Evolutionary conservation across 2,797 vertebrate genomes (phyloP).

Genomic region (Echeneis naucrates): DNA sequence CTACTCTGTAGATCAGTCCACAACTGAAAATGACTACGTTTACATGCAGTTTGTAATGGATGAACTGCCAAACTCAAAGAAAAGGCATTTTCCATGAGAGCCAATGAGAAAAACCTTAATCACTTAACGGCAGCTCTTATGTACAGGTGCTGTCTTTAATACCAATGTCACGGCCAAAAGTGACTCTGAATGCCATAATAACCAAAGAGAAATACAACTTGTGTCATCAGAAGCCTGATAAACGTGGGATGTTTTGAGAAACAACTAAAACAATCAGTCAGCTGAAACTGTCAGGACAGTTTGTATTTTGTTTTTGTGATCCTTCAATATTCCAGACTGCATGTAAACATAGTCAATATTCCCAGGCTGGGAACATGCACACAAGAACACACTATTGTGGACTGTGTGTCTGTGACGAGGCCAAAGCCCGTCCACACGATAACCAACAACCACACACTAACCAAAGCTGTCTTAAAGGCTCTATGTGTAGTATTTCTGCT

Average conservation of each 20-base stretch:
- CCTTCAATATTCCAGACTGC: conserved; percentile 16
- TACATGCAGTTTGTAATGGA: conserved; percentile 37
- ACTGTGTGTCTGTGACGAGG: too few relatives aligned
- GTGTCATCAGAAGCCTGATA: not conserved
- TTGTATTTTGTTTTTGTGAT: not conserved
- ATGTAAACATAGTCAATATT: conserved; percentile 48
- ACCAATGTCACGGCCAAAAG: not conserved
- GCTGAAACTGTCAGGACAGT: too few relatives aligned
- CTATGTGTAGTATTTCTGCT: conserved; percentile 55
- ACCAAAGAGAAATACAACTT: not conserved
- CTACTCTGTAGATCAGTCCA: not conserved
- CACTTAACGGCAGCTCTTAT: not conserved
- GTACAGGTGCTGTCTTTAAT: not conserved
- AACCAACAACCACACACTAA: conserved; percentile 4
- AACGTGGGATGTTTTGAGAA: not conserved
- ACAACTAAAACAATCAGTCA: not conserved
- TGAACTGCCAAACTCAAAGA: not conserved
- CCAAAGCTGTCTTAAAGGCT: conserved; percentile 51
- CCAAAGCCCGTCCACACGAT: not conserved
- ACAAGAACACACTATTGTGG: too few relatives aligned
- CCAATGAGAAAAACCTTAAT: too few relatives aligned
- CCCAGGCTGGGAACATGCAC: not conserved
- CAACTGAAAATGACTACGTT: conserved; percentile 16
- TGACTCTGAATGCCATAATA: not conserved
- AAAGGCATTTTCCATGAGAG: not conserved